Conservation (phyloP, 2,888 invertebrate species). For the Thymelicus lineola region DNA sequence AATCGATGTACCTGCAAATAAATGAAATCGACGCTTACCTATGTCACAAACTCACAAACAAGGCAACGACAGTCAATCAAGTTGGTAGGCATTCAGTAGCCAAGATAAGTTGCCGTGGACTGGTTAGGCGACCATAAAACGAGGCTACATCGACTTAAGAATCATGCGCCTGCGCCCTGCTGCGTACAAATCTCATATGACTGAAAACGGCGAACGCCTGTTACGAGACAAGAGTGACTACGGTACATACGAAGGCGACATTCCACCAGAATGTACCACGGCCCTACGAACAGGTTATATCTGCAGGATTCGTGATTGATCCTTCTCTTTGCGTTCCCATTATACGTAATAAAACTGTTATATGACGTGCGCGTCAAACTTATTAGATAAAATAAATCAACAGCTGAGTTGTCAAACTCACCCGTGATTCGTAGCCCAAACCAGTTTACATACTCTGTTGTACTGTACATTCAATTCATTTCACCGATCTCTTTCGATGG, state of each 20-base stretch:
- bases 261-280: conserved; percentile 78
- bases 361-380: conserved; percentile 41
- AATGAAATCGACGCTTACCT: conserved; percentile 26
- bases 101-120: conserved; percentile 69
- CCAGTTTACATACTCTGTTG: conserved; percentile 68
- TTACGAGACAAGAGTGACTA: conserved; percentile 45
- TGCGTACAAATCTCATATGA: conserved; percentile 77
- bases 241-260: conserved; percentile 79
- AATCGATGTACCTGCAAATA: background rate
- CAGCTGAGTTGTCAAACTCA: conserved; percentile 57
- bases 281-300: conserved; percentile 78
- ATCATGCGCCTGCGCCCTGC: conserved; percentile 65
- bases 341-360: conserved; percentile 46
- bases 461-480: conserved; percentile 53
- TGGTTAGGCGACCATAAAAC: conserved; percentile 70
- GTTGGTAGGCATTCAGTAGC: conserved; percentile 56
- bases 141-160: conserved; percentile 64
- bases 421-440: conserved; percentile 47
- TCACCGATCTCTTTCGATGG: conserved; percentile 74
- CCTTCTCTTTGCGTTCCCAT: conserved; percentile 67
- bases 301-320: conserved; percentile 62
- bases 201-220: conserved; percentile 66
- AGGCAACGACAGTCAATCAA: conserved; percentile 34
- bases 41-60: conserved; percentile 15
- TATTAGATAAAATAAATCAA: conserved; percentile 49